A percentile compares a stretch with the other conserved stretches of the same genome.
These are phyloP conservation scores for Hirtodrosophila histrioides DNA, from an alignment of 2,888 invertebrate genomes.

Conservation along the genomic window DNA sequence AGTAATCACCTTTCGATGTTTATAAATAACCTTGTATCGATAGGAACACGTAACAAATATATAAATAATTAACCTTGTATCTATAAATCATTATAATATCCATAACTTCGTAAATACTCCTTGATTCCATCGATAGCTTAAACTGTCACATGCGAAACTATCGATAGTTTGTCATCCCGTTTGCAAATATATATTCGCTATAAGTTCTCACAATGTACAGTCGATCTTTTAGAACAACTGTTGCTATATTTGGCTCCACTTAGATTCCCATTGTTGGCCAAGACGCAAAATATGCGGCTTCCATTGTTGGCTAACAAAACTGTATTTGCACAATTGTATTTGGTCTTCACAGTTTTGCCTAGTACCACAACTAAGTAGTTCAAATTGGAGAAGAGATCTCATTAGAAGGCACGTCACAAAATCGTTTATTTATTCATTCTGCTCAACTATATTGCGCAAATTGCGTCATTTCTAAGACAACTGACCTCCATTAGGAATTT, in stretches of 20 bases:
- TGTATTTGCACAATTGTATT: slow-evolving; percentile 69
- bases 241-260: slow-evolving; percentile 39
- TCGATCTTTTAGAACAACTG: slow-evolving; percentile 18
- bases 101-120: too few species aligned
- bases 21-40: too few species aligned
- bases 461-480: slow-evolving; percentile 47
- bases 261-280: slow-evolving; percentile 27
- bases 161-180: too few species aligned
- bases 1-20: too few species aligned
- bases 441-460: slow-evolving; percentile 29
- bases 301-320: slow-evolving; percentile 31
- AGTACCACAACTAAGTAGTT: slow-evolving; percentile 30
- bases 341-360: slow-evolving; percentile 34
- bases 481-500: slow-evolving; percentile 13
- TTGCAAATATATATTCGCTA: neutral
- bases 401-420: slow-evolving; percentile 43
- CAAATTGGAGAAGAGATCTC: neutral
- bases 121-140: too few species aligned
- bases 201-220: neutral
- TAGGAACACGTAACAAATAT: too few species aligned
- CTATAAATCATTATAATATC: too few species aligned
- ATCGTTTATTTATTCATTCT: slow-evolving; percentile 41
- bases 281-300: slow-evolving; percentile 37
- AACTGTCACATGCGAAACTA: too few species aligned
- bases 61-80: too few species aligned